phyloP scores from a whole-genome alignment of 2,797 vertebrate species.

The Cossypha polioptera region DNA sequence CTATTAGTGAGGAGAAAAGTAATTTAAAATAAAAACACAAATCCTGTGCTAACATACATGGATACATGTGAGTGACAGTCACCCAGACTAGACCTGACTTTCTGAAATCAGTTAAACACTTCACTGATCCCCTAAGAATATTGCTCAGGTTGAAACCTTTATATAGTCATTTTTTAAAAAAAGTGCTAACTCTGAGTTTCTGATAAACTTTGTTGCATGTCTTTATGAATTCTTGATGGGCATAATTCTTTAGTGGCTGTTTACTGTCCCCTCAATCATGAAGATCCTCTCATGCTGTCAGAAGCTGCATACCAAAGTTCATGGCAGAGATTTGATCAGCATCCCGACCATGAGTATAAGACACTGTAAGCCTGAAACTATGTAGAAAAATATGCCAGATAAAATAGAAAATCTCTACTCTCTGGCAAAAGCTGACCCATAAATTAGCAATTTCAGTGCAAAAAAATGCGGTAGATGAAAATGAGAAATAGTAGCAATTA shows the following conservation, averaged over 20 bases:
- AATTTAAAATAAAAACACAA: conserved; percentile 37
- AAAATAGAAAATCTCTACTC: background rate
- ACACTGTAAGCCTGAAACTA: background rate
- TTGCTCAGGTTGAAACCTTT: background rate
- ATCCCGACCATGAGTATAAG: background rate
- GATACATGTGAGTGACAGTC: background rate
- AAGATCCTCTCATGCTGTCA: background rate
- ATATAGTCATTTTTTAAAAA: background rate
- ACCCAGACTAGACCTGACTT: background rate
- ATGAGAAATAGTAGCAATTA: conserved; percentile 7
- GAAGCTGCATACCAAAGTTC: background rate
- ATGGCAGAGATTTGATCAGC: background rate
- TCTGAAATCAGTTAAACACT: background rate
- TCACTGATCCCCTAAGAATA: background rate
- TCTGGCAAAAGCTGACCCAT: background rate
- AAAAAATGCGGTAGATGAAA: background rate
- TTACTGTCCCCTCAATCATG: background rate
- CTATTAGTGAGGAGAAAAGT: background rate
- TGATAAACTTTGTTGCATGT: background rate
- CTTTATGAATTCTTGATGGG: conserved; percentile 13
- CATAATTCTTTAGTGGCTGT: background rate
- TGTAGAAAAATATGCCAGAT: background rate
- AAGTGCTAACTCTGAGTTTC: background rate
- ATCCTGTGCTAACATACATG: background rate
- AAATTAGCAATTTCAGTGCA: background rate